Evolutionary conservation across 2,888 invertebrate genomes (phyloP), one percentile per base, ranked within the genome.

Genomic region (Xestia ashworthii): DNA sequence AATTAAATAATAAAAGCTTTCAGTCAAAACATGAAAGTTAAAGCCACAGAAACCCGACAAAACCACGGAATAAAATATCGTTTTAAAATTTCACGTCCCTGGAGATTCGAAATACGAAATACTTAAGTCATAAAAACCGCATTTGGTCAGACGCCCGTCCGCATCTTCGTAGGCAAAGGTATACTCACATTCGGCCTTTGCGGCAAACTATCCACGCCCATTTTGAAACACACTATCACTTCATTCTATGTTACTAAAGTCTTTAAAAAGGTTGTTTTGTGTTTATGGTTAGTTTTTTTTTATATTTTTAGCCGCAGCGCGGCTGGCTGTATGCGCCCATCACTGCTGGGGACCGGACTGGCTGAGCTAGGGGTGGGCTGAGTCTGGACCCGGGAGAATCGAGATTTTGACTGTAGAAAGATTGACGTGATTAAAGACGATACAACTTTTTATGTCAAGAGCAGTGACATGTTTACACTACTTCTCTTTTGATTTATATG

Each of bases 191-290:
- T 89, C 5, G 91, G 89, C 70, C 95, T 88, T 77, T 92, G 93
- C 80, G 93, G 94, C 68, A 93, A 69, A 81, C 94, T 95, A 87
- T 96, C 96, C 87, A 95, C 95, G 73, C 96, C 96, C 95, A 96
- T 96, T 70, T 78, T 90, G 65, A 80, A 74, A 73, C 88, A 87
- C 88, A 88, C 77, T 84, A 81, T 74, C 89, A 89, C 88, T 88
- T 88, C 81, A 77, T 90, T 86, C 90, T 91, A 92, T 90, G 80
- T 85, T 89, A 90, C 80, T 85, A 89, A 84, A 80, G 84, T 89
- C 87, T 88, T 74, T 84, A 78, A 86, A 80, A 89, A 75, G 66
- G 74, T 81, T 83, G 65, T 81, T 64, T 86, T 62, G 74, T 79
- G 72, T 88, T 86, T 84, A 41, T 65, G 71, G 70, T 85, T 85